Conservation (phyloP, 2,113 vertebrate species). For the Coracopsis vasa region DNA sequence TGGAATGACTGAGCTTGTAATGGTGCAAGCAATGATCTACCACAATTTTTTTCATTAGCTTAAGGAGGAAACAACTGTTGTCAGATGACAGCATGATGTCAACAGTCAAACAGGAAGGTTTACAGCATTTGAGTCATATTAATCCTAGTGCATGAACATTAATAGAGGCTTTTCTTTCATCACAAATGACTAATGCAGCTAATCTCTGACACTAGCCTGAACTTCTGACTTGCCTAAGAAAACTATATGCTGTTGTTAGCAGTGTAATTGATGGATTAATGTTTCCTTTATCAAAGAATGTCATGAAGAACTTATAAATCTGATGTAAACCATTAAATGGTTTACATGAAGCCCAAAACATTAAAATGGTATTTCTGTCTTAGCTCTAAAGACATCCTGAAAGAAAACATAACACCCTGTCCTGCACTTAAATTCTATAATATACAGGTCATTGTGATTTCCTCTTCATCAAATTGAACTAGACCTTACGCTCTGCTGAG, state of each 20-base stretch:
- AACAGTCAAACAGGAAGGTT: neutral
- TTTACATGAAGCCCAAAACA: neutral
- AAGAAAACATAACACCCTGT: neutral
- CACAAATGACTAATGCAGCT: neutral
- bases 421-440: neutral
- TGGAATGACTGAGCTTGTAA: neutral
- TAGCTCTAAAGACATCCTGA: neutral
- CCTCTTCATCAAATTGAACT: neutral
- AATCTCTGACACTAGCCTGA: neutral
- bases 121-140: constrained; percentile 22
- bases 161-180: constrained; percentile 21
- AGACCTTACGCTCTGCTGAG: neutral
- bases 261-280: neutral
- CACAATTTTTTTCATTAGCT: neutral
- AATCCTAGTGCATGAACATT: neutral
- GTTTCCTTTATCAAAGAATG: neutral
- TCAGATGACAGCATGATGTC: neutral
- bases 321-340: neutral
- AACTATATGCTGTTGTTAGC: neutral
- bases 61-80: constrained; percentile 11
- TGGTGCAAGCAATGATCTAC: neutral
- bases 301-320: neutral
- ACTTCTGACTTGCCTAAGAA: neutral
- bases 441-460: neutral
- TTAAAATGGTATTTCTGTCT: neutral